These are phyloP conservation scores for Cylas formicarius DNA, from an alignment of 1,140 invertebrate species.

Conservation along the genomic window DNA sequence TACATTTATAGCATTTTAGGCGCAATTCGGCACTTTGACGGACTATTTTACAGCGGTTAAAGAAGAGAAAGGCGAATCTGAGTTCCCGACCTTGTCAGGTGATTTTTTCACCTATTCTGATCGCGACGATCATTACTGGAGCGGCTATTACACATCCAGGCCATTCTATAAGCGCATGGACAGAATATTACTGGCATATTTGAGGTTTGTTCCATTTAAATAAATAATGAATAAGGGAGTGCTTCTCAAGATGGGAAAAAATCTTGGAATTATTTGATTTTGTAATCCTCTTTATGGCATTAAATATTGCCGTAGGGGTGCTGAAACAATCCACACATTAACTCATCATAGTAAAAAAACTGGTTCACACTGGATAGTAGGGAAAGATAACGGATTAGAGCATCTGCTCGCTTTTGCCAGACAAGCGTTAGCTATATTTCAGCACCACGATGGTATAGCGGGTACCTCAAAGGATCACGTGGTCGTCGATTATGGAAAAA, in stretches of 20 bases:
- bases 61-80: constrained; percentile 49
- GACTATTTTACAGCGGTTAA: constrained; percentile 88
- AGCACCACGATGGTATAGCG: constrained; percentile 97
- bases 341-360: constrained; percentile 47
- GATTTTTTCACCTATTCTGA: constrained; percentile 99
- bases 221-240: background rate
- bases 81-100: constrained; percentile 80
- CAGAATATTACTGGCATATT: constrained; percentile 60
- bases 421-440: constrained; percentile 78
- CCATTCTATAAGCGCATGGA: constrained; percentile 96
- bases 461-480: constrained; percentile 91
- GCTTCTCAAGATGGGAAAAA: background rate
- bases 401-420: constrained; percentile 64
- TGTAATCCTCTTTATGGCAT: no score
- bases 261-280: no score
- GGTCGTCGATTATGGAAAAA: constrained; percentile 85
- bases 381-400: constrained; percentile 44
- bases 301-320: constrained; percentile 53
- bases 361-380: constrained; percentile 28
- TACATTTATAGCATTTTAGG: constrained; percentile 41
- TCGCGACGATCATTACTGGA: constrained; percentile 96
- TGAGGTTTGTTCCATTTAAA: constrained; percentile 30
- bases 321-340: constrained; percentile 76
- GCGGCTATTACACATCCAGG: constrained; percentile 90
- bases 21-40: constrained; percentile 84